Evolutionary conservation across 2,888 invertebrate genomes (phyloP).

Genomic region (Andrena minutula): DNA sequence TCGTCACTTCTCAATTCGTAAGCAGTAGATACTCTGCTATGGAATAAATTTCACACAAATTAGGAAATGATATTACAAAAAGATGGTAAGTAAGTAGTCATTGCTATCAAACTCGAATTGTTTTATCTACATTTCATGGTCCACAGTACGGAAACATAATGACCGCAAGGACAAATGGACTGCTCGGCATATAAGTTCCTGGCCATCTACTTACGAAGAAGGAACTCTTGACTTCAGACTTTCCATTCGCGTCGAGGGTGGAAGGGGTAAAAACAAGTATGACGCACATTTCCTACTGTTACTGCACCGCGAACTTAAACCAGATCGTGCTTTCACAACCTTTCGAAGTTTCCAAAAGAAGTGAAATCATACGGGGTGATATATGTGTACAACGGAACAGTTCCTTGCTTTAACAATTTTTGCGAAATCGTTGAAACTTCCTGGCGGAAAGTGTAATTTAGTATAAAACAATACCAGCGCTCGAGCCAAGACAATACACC

Average conservation of each 20-base stretch:
- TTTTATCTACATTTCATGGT: background rate
- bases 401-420: background rate
- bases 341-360: constrained; percentile 57
- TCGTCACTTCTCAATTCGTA: no score
- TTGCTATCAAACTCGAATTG: background rate
- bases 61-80: background rate
- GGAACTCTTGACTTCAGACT: constrained; percentile 59
- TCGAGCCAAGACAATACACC: no score
- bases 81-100: background rate
- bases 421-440: constrained; percentile 5
- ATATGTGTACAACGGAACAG: background rate
- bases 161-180: constrained; percentile 52
- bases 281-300: constrained; percentile 57
- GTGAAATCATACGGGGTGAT: constrained; percentile 60
- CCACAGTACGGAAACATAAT: constrained; percentile 42
- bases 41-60: no score
- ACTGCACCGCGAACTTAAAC: constrained; percentile 51
- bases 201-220: constrained; percentile 33
- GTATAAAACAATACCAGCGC: background rate
- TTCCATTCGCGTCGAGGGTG: constrained; percentile 49
- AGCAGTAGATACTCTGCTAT: no score
- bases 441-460: background rate
- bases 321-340: constrained; percentile 68
- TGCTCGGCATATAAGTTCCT: constrained; percentile 39
- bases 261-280: constrained; percentile 38